Conservation (phyloP, 1,140 invertebrate genomes). For the Chionoecetes opilio region DNA sequence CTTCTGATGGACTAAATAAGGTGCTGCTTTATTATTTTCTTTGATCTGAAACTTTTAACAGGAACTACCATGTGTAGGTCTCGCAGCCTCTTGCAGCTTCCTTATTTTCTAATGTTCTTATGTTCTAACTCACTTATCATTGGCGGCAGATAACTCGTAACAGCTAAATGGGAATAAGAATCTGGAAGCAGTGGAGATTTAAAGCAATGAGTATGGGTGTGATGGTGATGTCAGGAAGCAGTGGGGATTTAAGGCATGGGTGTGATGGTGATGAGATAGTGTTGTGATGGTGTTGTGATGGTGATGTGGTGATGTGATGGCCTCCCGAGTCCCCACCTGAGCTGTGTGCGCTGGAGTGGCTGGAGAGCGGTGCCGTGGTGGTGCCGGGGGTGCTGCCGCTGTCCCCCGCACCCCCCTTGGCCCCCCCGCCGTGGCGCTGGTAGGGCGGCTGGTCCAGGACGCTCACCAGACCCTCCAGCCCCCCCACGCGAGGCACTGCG, state of each 20-base stretch:
- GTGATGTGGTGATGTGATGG: no score
- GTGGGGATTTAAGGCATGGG: neutral
- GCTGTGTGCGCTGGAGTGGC: conserved; percentile 66
- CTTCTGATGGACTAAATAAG: neutral
- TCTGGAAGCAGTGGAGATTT: neutral
- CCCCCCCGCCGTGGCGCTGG: neutral
- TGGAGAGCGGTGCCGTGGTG: conserved; percentile 64
- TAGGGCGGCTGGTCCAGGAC: conserved; percentile 46
- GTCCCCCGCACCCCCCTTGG: neutral
- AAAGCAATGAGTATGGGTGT: neutral
- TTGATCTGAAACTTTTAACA: neutral
- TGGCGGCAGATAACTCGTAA: neutral
- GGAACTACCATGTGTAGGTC: no score
- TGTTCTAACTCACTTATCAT: no score
- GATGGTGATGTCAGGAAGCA: neutral
- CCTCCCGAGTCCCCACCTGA: conserved; percentile 70
- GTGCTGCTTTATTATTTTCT: neutral
- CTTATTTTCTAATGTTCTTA: no score
- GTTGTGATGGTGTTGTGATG: no score
- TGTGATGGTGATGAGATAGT: no score
- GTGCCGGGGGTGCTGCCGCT: conserved; percentile 70
- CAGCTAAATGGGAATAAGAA: neutral
- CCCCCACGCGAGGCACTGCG: conserved; percentile 38
- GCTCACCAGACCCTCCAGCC: conserved; percentile 41
- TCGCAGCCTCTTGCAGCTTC: no score